Evolutionary conservation across 2,113 vertebrate genomes (phyloP).

Genomic region (Dipodomys spectabilis): DNA sequence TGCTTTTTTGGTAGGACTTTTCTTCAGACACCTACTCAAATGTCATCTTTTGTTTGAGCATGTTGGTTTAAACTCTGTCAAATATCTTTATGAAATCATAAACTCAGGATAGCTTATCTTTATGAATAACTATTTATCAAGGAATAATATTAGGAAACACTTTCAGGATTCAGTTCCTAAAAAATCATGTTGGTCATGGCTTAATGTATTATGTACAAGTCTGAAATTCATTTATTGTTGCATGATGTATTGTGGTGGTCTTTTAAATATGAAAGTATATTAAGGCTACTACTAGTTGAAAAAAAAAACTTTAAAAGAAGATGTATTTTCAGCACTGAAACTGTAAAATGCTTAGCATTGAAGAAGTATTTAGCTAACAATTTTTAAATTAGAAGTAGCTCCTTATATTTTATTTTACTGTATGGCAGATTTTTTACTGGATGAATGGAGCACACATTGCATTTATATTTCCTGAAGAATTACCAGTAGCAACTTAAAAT

Average conservation of each 20-base stretch:
- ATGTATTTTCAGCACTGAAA: constrained; percentile 53
- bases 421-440: constrained; percentile 49
- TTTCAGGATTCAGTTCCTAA: constrained; percentile 18
- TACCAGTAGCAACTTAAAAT: constrained; percentile 46
- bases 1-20: not conserved
- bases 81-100: constrained; percentile 17
- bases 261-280: not conserved
- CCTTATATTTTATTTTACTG: constrained; percentile 52
- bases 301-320: constrained; percentile 31
- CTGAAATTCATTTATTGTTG: constrained; percentile 36
- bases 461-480: constrained; percentile 66
- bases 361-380: constrained; percentile 52
- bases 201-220: constrained; percentile 15
- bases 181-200: not conserved
- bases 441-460: constrained; percentile 66
- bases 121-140: constrained; percentile 34
- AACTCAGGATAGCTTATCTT: not conserved
- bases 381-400: constrained; percentile 70
- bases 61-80: not conserved
- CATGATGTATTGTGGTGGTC: not conserved
- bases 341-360: constrained; percentile 50
- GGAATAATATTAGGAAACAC: constrained; percentile 34
- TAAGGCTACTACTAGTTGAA: not conserved
- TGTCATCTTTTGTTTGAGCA: not conserved
- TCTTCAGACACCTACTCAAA: not conserved